Evolutionary conservation across 1,140 invertebrate genomes (phyloP).

Genomic region (Contarinia nasturtii): DNA sequence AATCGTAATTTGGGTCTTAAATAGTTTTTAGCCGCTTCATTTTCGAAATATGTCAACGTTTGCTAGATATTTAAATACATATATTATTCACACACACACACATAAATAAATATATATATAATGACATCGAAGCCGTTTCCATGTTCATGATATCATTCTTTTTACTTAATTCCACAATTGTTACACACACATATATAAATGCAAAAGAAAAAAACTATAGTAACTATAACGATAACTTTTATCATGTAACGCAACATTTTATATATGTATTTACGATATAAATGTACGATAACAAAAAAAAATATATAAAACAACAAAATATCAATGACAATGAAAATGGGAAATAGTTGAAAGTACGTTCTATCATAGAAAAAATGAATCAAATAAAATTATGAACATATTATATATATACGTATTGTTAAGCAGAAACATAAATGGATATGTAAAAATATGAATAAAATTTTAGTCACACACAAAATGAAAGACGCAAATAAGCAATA

Average conservation of each 20-base stretch:
- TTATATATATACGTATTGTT: conserved; percentile 7
- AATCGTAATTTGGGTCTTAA: too few species aligned
- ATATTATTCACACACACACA: too few species aligned
- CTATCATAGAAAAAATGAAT: not conserved
- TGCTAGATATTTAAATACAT: too few species aligned
- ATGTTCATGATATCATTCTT: not conserved
- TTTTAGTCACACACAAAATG: conserved; percentile 11
- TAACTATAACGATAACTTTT: too few species aligned
- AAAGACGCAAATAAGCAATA: conserved; percentile 15
- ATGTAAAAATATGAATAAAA: conserved; percentile 5
- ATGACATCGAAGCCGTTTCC: too few species aligned
- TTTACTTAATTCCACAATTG: not conserved
- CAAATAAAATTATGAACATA: conserved; percentile 9
- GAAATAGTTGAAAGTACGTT: not conserved
- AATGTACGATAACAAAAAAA: not conserved
- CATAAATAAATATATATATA: too few species aligned
- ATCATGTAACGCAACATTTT: too few species aligned
- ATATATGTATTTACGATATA: not conserved
- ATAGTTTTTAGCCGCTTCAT: too few species aligned
- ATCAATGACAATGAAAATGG: not conserved
- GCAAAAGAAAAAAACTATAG: too few species aligned
- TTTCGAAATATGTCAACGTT: too few species aligned
- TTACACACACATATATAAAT: too few species aligned
- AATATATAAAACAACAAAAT: not conserved
- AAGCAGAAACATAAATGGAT: conserved; percentile 1